These are phyloP conservation scores for Folsomia manolachei DNA, from an alignment of 2,888 invertebrate species.

Conservation along the genomic window DNA sequence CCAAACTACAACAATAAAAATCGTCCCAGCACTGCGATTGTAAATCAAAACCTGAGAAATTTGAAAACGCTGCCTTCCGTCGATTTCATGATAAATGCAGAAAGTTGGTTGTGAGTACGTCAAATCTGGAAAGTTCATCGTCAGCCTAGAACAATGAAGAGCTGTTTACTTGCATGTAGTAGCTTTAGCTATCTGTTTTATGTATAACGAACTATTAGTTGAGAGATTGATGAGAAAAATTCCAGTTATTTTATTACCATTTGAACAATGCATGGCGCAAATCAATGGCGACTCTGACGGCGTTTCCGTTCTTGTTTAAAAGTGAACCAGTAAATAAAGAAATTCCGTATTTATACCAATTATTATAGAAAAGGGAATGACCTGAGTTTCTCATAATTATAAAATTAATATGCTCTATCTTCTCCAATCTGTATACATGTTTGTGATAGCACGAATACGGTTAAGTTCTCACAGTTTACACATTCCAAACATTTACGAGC, in stretches of 20 bases:
- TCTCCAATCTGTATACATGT: background rate
- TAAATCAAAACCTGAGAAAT: conserved; percentile 33
- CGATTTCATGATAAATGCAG: conserved; percentile 38
- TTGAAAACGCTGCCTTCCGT: conserved; percentile 44
- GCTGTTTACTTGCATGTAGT: conserved; percentile 9
- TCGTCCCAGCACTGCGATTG: too few relatives aligned
- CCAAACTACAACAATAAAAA: too few relatives aligned
- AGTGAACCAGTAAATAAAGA: background rate
- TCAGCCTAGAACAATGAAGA: conserved; percentile 5
- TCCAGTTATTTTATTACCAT: conserved; percentile 23
- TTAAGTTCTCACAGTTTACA: background rate
- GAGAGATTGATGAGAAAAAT: conserved; percentile 24
- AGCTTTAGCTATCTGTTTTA: conserved; percentile 1
- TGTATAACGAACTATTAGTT: background rate
- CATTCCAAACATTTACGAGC: background rate
- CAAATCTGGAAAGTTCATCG: conserved; percentile 42
- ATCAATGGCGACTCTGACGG: background rate
- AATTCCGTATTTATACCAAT: conserved; percentile 9
- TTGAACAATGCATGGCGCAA: conserved; percentile 8
- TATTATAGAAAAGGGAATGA: conserved; percentile 33
- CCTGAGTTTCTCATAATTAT: conserved; percentile 40
- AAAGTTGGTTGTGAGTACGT: conserved; percentile 10
- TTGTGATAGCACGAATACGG: background rate
- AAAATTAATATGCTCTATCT: conserved; percentile 3
- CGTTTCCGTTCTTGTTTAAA: background rate